Base-by-base conservation (phyloP, 2,888 invertebrate genomes). In the Amorpha juglandis region DNA sequence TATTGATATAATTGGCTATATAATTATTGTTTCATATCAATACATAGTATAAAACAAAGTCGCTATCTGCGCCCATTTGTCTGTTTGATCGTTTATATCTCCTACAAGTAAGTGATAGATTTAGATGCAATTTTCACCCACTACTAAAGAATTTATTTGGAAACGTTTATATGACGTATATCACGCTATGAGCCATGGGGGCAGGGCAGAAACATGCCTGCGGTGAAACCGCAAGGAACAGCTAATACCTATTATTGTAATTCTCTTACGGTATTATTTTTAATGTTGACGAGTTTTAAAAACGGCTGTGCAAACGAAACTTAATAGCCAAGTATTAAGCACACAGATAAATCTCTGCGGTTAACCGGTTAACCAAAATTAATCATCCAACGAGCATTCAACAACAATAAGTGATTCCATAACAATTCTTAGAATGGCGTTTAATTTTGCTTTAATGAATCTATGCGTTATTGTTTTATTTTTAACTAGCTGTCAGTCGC, bases 301-400 rank as follows among this genome's bases (percentile, higher is more conserved):
- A 55, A 38, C 11, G 38, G 19, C 42, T 58, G 58, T 58, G 58
- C 58, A 58, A 58, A 58, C 19, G 58, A 58, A 58, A 42, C 42
- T 58, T 58, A 58, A 58, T 58, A 58, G 53, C 53, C 53, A 53
- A 53, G 53, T 35, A 53, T 53, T 52, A 52, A 53, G 55, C 64
- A 48, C 48, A 8, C 21, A 35, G 14, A 58, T 65, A 55, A 63
- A 52, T 33, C 51, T 33, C 19, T 83, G 87, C 75, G 87, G 87
- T 85, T 79, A 80, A 75, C 77, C 76, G 27, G n/a, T n/a, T n/a
- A n/a, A n/a, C n/a, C n/a, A 62, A 77, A 71, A 79, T 84, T 84
- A 84, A 83, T 89, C 86, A 86, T 80, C 75, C 62, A 69, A 69
- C 47, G 47, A 33, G 11, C 21, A 35, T 48, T 70, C 73, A 77